Evolutionary conservation across 1,140 invertebrate genomes (phyloP).

Genomic region (Formica exsecta): DNA sequence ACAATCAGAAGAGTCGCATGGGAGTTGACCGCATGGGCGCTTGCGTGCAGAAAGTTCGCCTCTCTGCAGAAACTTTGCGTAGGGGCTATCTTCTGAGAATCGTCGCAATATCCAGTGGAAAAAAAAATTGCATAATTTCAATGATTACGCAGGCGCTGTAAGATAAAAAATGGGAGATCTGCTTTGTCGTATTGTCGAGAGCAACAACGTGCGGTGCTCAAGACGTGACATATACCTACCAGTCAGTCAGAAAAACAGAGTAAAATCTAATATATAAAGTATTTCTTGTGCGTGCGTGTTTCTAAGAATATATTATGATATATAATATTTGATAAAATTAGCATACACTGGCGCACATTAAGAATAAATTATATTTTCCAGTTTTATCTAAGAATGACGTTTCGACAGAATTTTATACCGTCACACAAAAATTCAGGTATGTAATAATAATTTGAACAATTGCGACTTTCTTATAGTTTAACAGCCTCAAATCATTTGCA

Average conservation of each 20-base stretch:
- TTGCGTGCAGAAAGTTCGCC: constrained; percentile 46
- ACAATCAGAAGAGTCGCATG: neutral
- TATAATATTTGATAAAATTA: neutral
- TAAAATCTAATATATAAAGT: constrained; percentile 6
- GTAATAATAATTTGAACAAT: no score
- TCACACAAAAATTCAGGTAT: no score
- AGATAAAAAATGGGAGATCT: neutral
- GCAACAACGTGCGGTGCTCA: neutral
- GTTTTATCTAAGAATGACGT: no score
- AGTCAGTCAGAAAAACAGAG: neutral
- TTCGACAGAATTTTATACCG: no score
- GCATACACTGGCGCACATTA: no score
- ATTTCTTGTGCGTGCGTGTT: neutral
- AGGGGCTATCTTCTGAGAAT: constrained; percentile 7
- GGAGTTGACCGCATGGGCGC: constrained; percentile 4
- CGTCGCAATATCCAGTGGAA: neutral
- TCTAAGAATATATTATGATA: neutral
- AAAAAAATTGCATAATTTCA: neutral
- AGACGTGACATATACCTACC: neutral
- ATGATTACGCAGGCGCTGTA: constrained; percentile 1
- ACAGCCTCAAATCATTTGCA: neutral
- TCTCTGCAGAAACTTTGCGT: neutral
- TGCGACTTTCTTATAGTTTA: neutral
- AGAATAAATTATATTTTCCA: no score
- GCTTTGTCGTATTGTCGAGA: neutral